Evolutionary conservation across 1,140 invertebrate species (phyloP).

Genomic region (Drosophila insularis): DNA sequence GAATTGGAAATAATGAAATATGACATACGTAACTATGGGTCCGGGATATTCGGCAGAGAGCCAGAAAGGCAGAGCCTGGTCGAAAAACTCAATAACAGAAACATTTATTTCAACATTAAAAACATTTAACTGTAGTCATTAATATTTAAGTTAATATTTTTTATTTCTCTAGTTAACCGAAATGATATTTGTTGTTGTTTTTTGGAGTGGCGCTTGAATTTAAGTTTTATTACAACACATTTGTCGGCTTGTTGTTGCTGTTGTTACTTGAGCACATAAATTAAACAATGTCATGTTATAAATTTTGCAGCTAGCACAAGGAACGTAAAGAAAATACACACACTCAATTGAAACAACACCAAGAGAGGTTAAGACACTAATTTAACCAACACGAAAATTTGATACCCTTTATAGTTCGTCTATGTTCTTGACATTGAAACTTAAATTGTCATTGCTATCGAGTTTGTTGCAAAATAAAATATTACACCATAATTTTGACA

Average conservation of each 20-base stretch:
- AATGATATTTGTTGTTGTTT: conserved; percentile 47
- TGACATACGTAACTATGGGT: not conserved
- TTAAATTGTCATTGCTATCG: too few species aligned
- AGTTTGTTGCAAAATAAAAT: too few species aligned
- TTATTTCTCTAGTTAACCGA: not conserved
- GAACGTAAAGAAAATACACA: conserved; percentile 33
- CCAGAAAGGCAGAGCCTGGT: not conserved
- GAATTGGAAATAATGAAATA: conserved; percentile 1
- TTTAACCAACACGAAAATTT: not conserved
- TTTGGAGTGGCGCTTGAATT: conserved; percentile 53
- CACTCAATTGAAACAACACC: conserved; percentile 14
- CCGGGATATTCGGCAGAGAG: not conserved
- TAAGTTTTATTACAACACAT: conserved; percentile 74
- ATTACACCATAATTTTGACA: too few species aligned
- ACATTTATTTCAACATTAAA: too few species aligned
- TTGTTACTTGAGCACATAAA: conserved; percentile 55
- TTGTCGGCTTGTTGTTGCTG: not conserved
- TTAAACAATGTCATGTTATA: conserved; percentile 78
- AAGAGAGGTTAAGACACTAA: not conserved
- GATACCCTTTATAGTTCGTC: not conserved
- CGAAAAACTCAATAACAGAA: too few species aligned
- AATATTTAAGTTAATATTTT: not conserved
- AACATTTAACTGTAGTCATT: too few species aligned
- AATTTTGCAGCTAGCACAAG: conserved; percentile 54
- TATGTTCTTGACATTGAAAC: too few species aligned